These are phyloP conservation scores for Ammodramus savannarum DNA, from an alignment of 2,113 vertebrate genomes.

Conservation along the genomic window DNA sequence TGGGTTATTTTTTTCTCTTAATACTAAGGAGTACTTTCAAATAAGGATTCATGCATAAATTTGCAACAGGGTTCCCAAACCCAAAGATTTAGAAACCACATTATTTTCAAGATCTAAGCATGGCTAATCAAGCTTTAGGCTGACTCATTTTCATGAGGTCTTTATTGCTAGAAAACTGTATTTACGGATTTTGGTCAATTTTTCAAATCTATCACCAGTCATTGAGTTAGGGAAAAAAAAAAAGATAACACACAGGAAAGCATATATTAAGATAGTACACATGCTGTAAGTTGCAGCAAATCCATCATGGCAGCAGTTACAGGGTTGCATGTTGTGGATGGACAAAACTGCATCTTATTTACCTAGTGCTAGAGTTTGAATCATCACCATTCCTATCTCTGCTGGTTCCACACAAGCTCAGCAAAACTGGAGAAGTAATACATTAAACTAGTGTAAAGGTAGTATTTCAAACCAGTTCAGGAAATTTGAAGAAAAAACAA, in stretches of 20 bases:
- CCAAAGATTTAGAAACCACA: neutral
- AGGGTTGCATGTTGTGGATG: fast-evolving
- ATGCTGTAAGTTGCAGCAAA: neutral
- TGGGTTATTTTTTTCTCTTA: neutral
- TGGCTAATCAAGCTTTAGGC: neutral
- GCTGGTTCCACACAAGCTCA: neutral
- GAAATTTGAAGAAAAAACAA: neutral
- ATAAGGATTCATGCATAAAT: neutral
- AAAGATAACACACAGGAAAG: neutral
- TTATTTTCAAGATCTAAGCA: neutral
- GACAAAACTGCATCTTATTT: neutral
- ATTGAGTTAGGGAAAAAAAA: neutral
- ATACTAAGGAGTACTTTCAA: neutral
- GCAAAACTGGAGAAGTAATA: neutral
- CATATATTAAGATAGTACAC: neutral
- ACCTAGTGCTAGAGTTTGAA: neutral
- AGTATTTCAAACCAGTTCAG: neutral
- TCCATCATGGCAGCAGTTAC: neutral
- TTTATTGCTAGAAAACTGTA: neutral
- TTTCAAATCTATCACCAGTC: neutral
- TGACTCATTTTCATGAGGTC: neutral
- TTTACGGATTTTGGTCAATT: neutral
- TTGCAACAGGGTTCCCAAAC: neutral
- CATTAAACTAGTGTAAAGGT: neutral
- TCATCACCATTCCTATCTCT: neutral